Evolutionary conservation across 2,113 vertebrate species (phyloP), one percentile per base, ranked within the genome.

Genomic region (Lepus timidus): DNA sequence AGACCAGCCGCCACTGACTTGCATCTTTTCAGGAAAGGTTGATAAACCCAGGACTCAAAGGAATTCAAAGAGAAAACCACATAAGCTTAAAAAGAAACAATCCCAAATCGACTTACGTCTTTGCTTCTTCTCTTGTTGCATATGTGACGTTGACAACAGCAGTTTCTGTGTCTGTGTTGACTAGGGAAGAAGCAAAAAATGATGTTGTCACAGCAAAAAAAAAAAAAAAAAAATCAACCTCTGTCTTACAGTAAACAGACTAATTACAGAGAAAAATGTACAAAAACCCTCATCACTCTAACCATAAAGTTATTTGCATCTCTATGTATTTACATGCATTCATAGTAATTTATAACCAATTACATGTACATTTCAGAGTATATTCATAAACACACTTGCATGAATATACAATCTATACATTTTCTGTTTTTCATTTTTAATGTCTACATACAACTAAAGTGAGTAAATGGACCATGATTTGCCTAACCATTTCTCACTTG

Each of bases 121-220:
- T 99, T 96, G 99, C 99, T 98, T 99, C 99, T 85, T 99, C 99
- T 98, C 99, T 99, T 13, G 98, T 99, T 49, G 98, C 97, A 33
- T 99, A 99, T 0, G 99, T 99, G 93, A 99, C 99, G 94, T 99
- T 99, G 98, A 99, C 99, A 91, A 99, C 99, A 0, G 99, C 99
- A 88, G 99, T 99, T 98, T 99, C 99, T 97, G 99, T 99, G 94
- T 99, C 99, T 96, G 99, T 99, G 98, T 99, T 99, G 96, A 99
- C 99, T 99, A 98, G 20, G 9, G 91, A 96, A 95, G 95, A 94
- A 97, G 81, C 68, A 97, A 97, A 44, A 95, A 88, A 92, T 23
- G 44, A 61, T 23, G 71, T 33, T 87, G 79, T 85, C 67, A 79
- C 9, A 91, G 89, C 71, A 93, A 76, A 93, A 84, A 58, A 44